Evolutionary conservation across 1,140 invertebrate genomes (phyloP), one percentile per base, ranked within the genome.

Genomic region (Conus betulinus): DNA sequence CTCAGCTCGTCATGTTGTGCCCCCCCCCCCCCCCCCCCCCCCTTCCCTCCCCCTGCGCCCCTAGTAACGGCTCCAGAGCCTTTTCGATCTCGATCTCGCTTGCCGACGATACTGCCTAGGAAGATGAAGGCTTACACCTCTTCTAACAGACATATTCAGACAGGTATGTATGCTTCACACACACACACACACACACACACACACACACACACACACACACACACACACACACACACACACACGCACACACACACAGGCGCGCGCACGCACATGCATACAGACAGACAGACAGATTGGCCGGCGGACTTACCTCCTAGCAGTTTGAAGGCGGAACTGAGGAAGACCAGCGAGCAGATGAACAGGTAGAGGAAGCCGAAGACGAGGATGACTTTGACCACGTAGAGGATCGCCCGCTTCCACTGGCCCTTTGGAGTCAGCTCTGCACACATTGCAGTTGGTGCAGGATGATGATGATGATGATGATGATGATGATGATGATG

Each of bases 291-390:
- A 39, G 39, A 39, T 3, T 0, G 39, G 3, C 39, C 39, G 39
- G 39, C 0, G 39, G 8, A 85, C 90, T 91, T 91, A 93, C 96
- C 96, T 57, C 96, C 96, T 25, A 97, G 90, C 7, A 97, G 94
- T 78, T 95, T 94, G 91, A 97, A 97, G 13, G 96, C 95, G 4
- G 95, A 95, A 76, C 96, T 96, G 39, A 97, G 94, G 51, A 96
- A 94, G 87, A 96, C 96, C 89, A 97, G 93, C 3, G 96, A 96
- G 90, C 96, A 97, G 88, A 97, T 95, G 93, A 97, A 97, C 63
- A 96, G 91, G 93, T 96, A 97, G 7, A 97, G 94, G 11, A 96
- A 93, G 3, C 85, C 88, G 0, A 96, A 8, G 0, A 96, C 94
- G 0, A 92, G 87, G 3, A 94, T n/a, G 3, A 95, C 10, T 90